Evolutionary conservation across 2,888 invertebrate genomes (phyloP).

Genomic region (Lucinisca nassula): DNA sequence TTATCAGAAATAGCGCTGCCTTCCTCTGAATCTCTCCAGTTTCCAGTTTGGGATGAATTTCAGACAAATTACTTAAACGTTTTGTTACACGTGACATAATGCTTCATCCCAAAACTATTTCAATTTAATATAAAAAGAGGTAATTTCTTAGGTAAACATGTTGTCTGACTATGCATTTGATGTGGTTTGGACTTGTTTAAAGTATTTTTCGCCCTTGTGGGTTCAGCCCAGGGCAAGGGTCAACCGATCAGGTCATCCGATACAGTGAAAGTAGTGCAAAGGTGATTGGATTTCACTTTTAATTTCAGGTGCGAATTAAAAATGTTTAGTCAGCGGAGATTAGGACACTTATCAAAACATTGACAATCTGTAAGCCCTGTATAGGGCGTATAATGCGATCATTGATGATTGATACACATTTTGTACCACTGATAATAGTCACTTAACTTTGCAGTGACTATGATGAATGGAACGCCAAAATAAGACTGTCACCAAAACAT

Average conservation of each 20-base stretch:
- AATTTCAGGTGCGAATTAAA: slow-evolving; percentile 6
- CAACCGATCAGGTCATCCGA: not conserved
- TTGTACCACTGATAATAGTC: slow-evolving; percentile 4
- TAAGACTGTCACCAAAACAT: not conserved
- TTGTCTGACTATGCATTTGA: not conserved
- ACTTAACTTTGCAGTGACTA: not conserved
- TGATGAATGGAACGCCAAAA: slow-evolving; percentile 2
- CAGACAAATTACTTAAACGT: no score
- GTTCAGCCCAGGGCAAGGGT: slow-evolving; percentile 13
- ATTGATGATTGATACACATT: slow-evolving; percentile 6
- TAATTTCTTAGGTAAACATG: not conserved
- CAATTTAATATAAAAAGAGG: not conserved
- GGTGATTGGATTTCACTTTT: not conserved
- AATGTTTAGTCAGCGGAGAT: slow-evolving; percentile 3
- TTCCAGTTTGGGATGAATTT: no score
- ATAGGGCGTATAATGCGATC: not conserved
- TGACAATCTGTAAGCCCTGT: not conserved
- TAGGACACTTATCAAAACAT: slow-evolving; percentile 1
- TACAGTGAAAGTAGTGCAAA: not conserved
- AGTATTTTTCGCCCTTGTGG: not conserved
- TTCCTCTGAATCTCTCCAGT: no score
- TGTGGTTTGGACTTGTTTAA: slow-evolving; percentile 1
- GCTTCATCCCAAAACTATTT: not conserved
- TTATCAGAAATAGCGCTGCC: no score
- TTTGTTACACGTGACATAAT: no score